A percentile compares a stretch with the other conserved stretches of the same genome.
These are phyloP conservation scores for Neodiprion pinetum DNA, from an alignment of 1,140 invertebrate genomes.

Conservation along the genomic window DNA sequence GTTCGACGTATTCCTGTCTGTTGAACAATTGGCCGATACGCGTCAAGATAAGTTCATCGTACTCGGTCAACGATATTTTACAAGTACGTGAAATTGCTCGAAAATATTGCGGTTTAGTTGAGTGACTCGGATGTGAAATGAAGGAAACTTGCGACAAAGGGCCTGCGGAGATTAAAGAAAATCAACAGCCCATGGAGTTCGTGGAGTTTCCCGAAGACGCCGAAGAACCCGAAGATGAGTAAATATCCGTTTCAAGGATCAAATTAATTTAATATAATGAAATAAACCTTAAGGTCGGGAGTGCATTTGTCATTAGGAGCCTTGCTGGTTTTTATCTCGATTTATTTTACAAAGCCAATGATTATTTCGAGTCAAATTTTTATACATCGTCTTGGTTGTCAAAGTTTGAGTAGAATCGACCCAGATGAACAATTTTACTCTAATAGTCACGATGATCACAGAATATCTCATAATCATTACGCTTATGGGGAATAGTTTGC, in stretches of 20 bases:
- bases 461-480: too few species aligned
- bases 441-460: too few species aligned
- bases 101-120: too few species aligned
- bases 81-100: not conserved
- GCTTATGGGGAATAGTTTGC: not conserved
- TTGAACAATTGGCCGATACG: not conserved
- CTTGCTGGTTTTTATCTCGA: too few species aligned
- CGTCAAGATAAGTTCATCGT: not conserved
- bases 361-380: too few species aligned
- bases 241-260: constrained; percentile 30
- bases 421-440: too few species aligned
- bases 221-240: constrained; percentile 31
- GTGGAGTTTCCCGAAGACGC: constrained; percentile 23
- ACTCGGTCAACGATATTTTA: too few species aligned
- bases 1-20: not conserved
- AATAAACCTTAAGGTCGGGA: too few species aligned
- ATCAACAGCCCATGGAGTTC: constrained; percentile 19
- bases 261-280: not conserved
- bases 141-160: not conserved
- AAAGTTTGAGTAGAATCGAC: too few species aligned
- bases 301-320: too few species aligned
- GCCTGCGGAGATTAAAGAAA: not conserved
- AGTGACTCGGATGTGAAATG: not conserved
- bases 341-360: too few species aligned
- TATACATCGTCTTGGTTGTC: too few species aligned